Conservation (phyloP, 2,113 vertebrate genomes). For the Corydoras sp. region DNA sequence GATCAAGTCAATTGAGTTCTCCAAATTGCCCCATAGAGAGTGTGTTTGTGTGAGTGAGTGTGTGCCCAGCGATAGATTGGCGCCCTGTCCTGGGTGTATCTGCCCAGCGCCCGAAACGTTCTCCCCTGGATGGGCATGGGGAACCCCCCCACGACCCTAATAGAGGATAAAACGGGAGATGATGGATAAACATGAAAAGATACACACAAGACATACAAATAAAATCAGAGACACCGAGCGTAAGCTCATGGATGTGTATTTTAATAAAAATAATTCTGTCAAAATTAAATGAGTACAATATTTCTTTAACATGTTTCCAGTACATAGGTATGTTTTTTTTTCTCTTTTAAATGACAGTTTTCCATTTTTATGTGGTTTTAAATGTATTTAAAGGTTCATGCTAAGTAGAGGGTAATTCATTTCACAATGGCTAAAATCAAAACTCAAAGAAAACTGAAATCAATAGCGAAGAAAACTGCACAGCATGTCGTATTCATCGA, state of each 20-base stretch:
- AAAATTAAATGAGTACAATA: conserved; percentile 94
- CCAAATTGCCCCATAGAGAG: too few species aligned
- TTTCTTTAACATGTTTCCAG: conserved; percentile 88
- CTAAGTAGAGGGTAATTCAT: conserved; percentile 84
- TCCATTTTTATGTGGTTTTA: conserved; percentile 74
- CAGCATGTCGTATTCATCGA: conserved; percentile 60
- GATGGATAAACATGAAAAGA: background rate
- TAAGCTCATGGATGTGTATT: conserved; percentile 91
- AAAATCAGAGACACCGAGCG: conserved; percentile 33
- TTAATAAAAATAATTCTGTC: conserved; percentile 99
- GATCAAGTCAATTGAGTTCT: too few species aligned
- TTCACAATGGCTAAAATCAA: conserved; percentile 82
- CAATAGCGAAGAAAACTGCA: conserved; percentile 70
- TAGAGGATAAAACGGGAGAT: too few species aligned
- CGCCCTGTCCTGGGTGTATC: too few species aligned
- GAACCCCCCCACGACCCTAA: too few species aligned
- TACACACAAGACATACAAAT: conserved; percentile 18
- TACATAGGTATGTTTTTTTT: conserved; percentile 71
- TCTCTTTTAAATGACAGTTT: conserved; percentile 54
- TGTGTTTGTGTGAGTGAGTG: too few species aligned
- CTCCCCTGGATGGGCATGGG: too few species aligned
- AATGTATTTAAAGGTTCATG: conserved; percentile 85
- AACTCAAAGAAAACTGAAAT: conserved; percentile 72
- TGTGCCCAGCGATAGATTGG: too few species aligned
- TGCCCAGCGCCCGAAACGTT: too few species aligned